A percentile compares a stretch with the other conserved stretches of the same genome.
These are phyloP conservation scores for Brachyptera putata DNA, from an alignment of 2,888 invertebrate genomes.

Conservation along the genomic window DNA sequence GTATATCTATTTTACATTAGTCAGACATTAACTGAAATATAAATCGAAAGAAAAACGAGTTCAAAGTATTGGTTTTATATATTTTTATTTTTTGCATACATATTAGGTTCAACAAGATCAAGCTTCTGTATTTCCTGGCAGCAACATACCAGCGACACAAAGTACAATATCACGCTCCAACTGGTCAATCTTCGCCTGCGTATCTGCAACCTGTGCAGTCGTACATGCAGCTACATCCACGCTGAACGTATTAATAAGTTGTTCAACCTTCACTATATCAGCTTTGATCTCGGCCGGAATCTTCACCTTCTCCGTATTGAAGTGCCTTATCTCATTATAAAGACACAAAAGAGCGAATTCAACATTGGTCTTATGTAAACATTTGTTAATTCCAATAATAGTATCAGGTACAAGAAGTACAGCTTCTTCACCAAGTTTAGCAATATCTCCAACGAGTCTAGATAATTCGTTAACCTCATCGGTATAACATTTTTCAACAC, in stretches of 20 bases:
- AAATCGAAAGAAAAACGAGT: no score
- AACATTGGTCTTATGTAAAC: not conserved
- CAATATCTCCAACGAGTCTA: not conserved
- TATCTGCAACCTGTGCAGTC: not conserved
- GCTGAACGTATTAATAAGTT: not conserved
- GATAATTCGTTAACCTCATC: not conserved
- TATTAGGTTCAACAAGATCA: no score
- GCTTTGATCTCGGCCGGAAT: not conserved
- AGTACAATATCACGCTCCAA: slow-evolving; percentile 1
- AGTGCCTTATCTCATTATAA: not conserved
- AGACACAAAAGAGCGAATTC: not conserved
- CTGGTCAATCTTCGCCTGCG: not conserved
- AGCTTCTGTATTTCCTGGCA: no score
- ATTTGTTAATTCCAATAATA: not conserved
- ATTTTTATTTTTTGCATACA: no score
- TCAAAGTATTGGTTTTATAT: no score
- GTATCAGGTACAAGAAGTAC: not conserved
- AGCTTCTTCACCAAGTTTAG: not conserved
- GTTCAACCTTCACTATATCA: not conserved
- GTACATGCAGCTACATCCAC: not conserved
- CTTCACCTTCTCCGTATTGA: not conserved
- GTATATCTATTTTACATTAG: no score
- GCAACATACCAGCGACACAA: slow-evolving; percentile 9
- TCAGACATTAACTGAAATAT: no score
- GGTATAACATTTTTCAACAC: not conserved